Evolutionary conservation across 2,113 vertebrate genomes (phyloP), one percentile per base, ranked within the genome.

Genomic region (Corythornis cristatus): DNA sequence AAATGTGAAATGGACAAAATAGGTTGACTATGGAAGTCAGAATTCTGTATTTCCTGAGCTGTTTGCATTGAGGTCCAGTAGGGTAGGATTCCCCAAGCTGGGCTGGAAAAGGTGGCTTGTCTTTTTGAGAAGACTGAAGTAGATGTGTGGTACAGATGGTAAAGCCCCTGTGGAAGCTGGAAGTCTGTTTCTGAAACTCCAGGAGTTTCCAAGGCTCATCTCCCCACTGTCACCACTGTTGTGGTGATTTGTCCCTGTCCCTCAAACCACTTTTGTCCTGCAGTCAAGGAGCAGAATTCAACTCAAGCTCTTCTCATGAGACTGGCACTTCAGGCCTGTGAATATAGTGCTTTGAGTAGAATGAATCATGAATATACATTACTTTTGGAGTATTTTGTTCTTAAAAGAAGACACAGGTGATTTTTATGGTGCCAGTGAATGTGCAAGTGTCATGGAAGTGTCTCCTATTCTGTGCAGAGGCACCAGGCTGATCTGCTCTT

Each of bases 201-300:
- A 95, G 85, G 93, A 96, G 85, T 97, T 97, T 95, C 95, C 90
- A 90, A 94, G 95, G 86, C 94, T 97, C 82, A 89, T 97, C 89
- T 93, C 95, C 83, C 65, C 73, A 20, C 75, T 72, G 80, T 97
- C 93, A 93, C 96, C 37, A 37, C 37, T 37, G 10, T 96, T 96
- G 95, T 97, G 96, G 95, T 96, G 96, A 83, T 95, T 97, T 97
- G 97, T 97, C 95, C 96, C 92, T 86, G 84, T 86, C 74, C 94
- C 95, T 95, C 95, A 97, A 93, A 92, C 97, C 95, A 92, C 97
- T 97, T 98, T 91, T 97, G 87, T 97, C 78, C 73, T 6, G 8
- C 68, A 96, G 65, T 97, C 97, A 98, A 97, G 96, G 96, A 97
- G 96, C 96, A 97, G 95, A 97, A 96, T 95, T 95, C 78, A 96